Evolutionary conservation across 2,797 vertebrate genomes (phyloP).

Genomic region (Microtus agrestis): DNA sequence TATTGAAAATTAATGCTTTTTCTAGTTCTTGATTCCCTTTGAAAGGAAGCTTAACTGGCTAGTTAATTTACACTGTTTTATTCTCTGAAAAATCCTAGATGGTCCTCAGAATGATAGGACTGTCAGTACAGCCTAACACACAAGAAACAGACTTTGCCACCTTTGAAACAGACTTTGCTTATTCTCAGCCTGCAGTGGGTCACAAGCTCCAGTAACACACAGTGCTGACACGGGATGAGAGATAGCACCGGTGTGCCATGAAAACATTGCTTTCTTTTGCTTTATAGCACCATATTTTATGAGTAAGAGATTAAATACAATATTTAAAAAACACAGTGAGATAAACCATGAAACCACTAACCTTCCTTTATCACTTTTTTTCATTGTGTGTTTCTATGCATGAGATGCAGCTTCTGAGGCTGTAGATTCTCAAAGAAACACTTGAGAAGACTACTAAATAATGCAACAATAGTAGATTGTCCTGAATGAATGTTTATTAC

Average conservation of each 20-base stretch:
- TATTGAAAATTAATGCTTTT: constrained; percentile 74
- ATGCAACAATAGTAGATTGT: background rate
- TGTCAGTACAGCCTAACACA: constrained; percentile 81
- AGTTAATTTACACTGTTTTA: constrained; percentile 85
- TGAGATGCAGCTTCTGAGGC: background rate
- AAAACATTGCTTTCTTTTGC: constrained; percentile 65
- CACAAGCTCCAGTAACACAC: constrained; percentile 51
- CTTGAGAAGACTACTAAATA: constrained; percentile 16
- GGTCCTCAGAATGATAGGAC: constrained; percentile 83
- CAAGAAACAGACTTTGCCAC: constrained; percentile 82
- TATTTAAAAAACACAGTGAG: constrained; percentile 79
- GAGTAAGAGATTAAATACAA: constrained; percentile 68
- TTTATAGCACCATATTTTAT: constrained; percentile 68
- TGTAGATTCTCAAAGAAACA: background rate
- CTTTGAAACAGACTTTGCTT: constrained; percentile 82
- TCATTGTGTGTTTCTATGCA: background rate
- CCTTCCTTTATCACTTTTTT: constrained; percentile 77
- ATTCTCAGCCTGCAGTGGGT: constrained; percentile 65
- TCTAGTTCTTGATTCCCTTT: constrained; percentile 81
- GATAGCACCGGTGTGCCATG: background rate
- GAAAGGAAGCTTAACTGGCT: constrained; percentile 82
- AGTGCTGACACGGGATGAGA: background rate
- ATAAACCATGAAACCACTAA: constrained; percentile 69
- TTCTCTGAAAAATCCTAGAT: constrained; percentile 83
- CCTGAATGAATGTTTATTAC: constrained; percentile 13